Evolutionary conservation across 1,140 invertebrate genomes (phyloP), one percentile per base, ranked within the genome.

Genomic region (Heliconius nattereri): DNA sequence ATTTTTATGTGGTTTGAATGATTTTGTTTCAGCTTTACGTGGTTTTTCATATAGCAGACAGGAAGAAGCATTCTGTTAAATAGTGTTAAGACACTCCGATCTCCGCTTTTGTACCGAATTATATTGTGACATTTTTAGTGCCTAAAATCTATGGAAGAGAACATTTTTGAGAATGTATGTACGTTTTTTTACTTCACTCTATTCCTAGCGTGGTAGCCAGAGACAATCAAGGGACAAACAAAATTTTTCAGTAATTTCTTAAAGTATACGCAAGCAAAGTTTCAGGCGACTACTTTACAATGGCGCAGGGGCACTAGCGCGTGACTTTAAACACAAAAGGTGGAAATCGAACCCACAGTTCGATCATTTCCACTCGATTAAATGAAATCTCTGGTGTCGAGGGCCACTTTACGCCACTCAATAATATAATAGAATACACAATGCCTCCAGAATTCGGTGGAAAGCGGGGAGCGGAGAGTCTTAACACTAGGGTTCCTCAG

Each of bases 1-100:
- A 40, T 37, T 75, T 75, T 54, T 35, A 60, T 75, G 29, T 75
- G 19, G 26, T 13, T 66, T 29, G 60, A 23, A 23, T 26, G 60
- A 1, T 66, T 13, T 26, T 29, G 23, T 66, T 29, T 13, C 0
- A n/a, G 13, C 2, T 13, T 66, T 11, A 26, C 20, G 23, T 11
- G 23, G 40, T 16, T 29, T 26, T 66, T 66, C 9, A 8, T 11
- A 66, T 66, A 29, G 2, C 3, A 16, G 23, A 2, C 11, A 5
- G 26, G 60, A 13, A 8, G 2, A 57, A 57, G 8, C 1, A 16
- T 45, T 45, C 13, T 45, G 16, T 16, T 45, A 1, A 45, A 45
- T 52, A 20, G 2, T 52, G 6, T 19, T 20, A 8, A 52, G 49
- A 52, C 7, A 52, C 19, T 52, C 19, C 19, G 49, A 19, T 52